Base-by-base conservation (phyloP, 2,113 vertebrate species). In the Pseudorhombus dupliciocellatus region DNA sequence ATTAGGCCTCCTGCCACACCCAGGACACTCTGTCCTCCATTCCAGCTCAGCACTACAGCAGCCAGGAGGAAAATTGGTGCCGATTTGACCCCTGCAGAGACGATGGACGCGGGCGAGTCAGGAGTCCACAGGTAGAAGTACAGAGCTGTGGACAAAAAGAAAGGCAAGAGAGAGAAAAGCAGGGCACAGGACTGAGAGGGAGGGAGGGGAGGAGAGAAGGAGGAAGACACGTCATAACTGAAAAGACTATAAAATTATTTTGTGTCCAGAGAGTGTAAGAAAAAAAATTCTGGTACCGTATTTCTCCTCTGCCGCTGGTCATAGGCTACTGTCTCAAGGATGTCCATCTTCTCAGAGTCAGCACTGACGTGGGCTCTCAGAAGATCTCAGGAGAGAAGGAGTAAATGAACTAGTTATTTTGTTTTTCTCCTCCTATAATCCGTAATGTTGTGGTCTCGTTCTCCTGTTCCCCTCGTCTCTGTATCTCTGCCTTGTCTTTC, bases 101-200 rank as follows among this genome's bases (percentile, higher is more conserved):
- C 4, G 73, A 92, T 68, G 67, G 93, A 93, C 0, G 90, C 83
- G 0, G 79, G 62, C 0, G 74, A 80, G 7, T 87, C 89, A 0
- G 93, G 94, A 40, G 92, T 90, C 94, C 90, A 94, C 64, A 93
- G 37, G 83, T 93, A 90, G 79, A 94, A 92, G 75, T 88, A 93
- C 7, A 84, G 0, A 1, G 86, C 85, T 31, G 80, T 16, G 75
- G 94, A 94, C 68, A 85, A 0, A 18, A 87, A 87, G 71, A 94
- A 94, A 55, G 92, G 86, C 30, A 91, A 20, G 11, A 95, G 73
- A 55, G 90, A 95, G 7, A 94, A 70, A 59, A 91, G 58, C 20
- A 97, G 84, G 48, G 88, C 82, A 3, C 91, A 89, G 26, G 91
- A 90, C 87, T 92, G 85, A 72, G 5, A 76, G 60, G 75, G 44